Base-by-base conservation (phyloP, 2,888 invertebrate species). In the Falcaria lacertinaria region DNA sequence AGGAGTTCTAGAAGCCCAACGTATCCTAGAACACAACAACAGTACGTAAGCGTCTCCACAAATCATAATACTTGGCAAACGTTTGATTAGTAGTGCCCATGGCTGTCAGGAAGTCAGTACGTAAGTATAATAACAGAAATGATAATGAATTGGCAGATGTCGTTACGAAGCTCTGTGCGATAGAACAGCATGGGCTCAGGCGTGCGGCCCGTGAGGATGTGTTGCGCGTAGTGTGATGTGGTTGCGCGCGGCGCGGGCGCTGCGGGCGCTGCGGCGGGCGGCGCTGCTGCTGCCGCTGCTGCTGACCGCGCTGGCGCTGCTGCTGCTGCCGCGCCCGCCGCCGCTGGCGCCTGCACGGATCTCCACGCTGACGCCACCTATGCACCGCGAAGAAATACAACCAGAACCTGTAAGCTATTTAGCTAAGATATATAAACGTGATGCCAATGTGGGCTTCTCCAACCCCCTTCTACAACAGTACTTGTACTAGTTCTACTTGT, bases 301-400 rank as follows among this genome's bases (percentile, higher is more conserved):
- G 61, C 74, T 91, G 59, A 85, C 91, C 33, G 90, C 89, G 48
- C 74, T 90, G 48, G 88, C 87, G 61, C 72, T 90, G 69, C 78
- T 90, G 76, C 77, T 89, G 65, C 79, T 87, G 64, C 83, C 86
- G 60, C 80, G 84, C 52, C 74, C 86, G 57, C 78, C 76, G 47
- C 67, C 78, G 51, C 67, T 71, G 54, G 61, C 69, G 46, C 73
- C 65, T 61, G 44, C 59, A 53, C 50, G 59, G 34, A 40, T 54
- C 19, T 42, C 63, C 67, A 46, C 68, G 37, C 54, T 54, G 17
- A 44, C 57, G 33, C 55, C 57, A 17, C 66, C 57, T 6, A 61
- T 46, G 25, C 60, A 49, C 33, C 57, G 61, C 15, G 64, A 74
- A n/a, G 69, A 77, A 33, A 34, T 50, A 5, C 70, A 67, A 16